A percentile compares a stretch with the other conserved stretches of the same genome.
Evolutionary conservation across 35 echinoderm and acorn worm species (phyloP).

Genomic region (Diadema setosum): DNA sequence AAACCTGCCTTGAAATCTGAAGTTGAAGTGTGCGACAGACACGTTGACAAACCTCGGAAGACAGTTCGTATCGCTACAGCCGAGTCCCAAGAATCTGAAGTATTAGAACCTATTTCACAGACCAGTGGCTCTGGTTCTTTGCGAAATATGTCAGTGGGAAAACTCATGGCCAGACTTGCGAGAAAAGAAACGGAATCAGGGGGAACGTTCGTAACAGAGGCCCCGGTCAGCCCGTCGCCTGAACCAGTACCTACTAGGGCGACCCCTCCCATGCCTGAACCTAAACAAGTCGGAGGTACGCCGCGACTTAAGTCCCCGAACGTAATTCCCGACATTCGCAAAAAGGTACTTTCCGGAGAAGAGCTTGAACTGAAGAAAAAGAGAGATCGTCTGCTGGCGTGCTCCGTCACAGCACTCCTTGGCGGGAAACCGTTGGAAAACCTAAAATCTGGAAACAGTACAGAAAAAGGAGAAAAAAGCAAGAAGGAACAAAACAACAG

Average conservation of each 20-base stretch:
- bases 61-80: slow-evolving; percentile 8
- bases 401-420: slow-evolving; percentile 6
- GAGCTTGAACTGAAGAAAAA: slow-evolving; percentile 8
- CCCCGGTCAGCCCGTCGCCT: too few relatives aligned
- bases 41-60: not conserved
- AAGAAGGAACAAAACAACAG: not conserved
- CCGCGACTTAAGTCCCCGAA: not conserved
- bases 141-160: too few relatives aligned
- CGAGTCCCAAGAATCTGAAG: too few relatives aligned
- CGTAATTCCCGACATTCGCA: slow-evolving; percentile 40
- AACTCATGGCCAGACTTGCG: too few relatives aligned
- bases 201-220: too few relatives aligned
- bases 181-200: too few relatives aligned
- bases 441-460: not conserved
- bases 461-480: not conserved
- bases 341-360: not conserved
- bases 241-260: too few relatives aligned
- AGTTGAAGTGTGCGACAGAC: not conserved
- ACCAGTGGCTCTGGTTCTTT: too few relatives aligned
- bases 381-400: slow-evolving; percentile 11
- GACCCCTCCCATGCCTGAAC: too few relatives aligned
- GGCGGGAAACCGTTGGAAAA: not conserved
- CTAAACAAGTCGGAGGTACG: too few relatives aligned
- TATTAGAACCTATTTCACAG: too few relatives aligned
- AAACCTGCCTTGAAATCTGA: slow-evolving; percentile 28